A percentile compares a stretch with the other conserved stretches of the same genome.
Evolutionary conservation across 2,888 invertebrate species (phyloP).

Genomic region (Plemyria rubiginata): DNA sequence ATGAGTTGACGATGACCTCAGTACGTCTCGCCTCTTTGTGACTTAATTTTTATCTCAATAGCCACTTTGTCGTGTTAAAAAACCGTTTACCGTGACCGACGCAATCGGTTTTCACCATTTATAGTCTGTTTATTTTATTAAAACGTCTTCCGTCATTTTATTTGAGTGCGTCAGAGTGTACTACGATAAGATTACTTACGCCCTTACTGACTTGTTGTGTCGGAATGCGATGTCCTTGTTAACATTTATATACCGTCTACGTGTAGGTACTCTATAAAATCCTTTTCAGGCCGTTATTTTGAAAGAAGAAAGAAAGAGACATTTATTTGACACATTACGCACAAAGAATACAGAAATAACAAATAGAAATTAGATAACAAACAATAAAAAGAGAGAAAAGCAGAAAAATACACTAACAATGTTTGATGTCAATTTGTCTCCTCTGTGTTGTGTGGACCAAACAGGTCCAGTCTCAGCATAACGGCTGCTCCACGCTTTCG

Average conservation of each 20-base stretch:
- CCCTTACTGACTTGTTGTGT: slow-evolving; percentile 37
- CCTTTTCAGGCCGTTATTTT: slow-evolving; percentile 6
- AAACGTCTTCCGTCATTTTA: slow-evolving; percentile 57
- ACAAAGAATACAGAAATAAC: too few relatives aligned
- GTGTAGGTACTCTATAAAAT: slow-evolving; percentile 25
- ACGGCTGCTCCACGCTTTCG: too few relatives aligned
- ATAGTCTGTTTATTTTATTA: slow-evolving; percentile 59
- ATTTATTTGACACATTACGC: too few relatives aligned
- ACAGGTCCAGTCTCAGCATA: too few relatives aligned
- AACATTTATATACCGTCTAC: slow-evolving; percentile 29
- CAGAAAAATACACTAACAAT: too few relatives aligned
- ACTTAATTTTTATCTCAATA: slow-evolving; percentile 61
- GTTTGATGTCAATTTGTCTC: too few relatives aligned
- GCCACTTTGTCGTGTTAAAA: slow-evolving; percentile 55
- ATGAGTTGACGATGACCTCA: slow-evolving; percentile 67
- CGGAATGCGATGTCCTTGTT: slow-evolving; percentile 33
- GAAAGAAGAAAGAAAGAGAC: too few relatives aligned
- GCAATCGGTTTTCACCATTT: slow-evolving; percentile 64
- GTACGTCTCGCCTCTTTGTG: slow-evolving; percentile 53
- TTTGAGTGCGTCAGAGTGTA: slow-evolving; percentile 47
- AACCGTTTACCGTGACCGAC: slow-evolving; percentile 48
- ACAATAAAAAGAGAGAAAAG: too few relatives aligned
- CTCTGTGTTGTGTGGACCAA: too few relatives aligned
- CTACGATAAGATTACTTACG: slow-evolving; percentile 53
- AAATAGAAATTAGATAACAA: too few relatives aligned